Evolutionary conservation across 2,888 invertebrate genomes (phyloP), one percentile per base, ranked within the genome.

Genomic region (Schizotus pectinicornis): DNA sequence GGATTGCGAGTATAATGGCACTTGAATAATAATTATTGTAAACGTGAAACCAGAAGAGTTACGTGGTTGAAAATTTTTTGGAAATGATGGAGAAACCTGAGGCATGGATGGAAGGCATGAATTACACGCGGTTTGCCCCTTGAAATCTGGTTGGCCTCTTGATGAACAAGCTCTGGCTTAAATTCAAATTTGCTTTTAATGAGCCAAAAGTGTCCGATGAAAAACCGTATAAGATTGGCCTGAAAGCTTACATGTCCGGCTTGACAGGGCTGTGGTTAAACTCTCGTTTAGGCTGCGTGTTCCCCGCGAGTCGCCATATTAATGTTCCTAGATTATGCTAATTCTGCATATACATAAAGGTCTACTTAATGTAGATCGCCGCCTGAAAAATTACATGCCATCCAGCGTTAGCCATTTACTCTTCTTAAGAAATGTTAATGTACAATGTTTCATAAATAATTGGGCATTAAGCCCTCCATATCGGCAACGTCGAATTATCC

Each of bases 261-360:
- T 55, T 52, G 51, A 54, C 49, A 67, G 67, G 67, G 64, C 69
- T 67, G 70, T 73, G 69, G 74, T 74, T 75, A 74, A 72, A 73
- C 64, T 72, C 74, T 72, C 69, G 65, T 72, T 71, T 72, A 57
- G 64, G 45, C 63, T 67, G 67, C 67, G 65, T 67, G 67, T 60
- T 62, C 68, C 68, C 69, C 69, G 67, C 69, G 65, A 69, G 67
- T 65, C 67, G 67, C 67, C 69, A 71, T 76, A 77, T 75, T 77
- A 77, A 75, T 76, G 74, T 69, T 67, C 62, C 68, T 71, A 75
- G 76, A 78, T 77, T 78, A 79, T 79, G 78, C 73, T 78, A 79
- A 79, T 79, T 73, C 73, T 59, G 69, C 71, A 72, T 75, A 75
- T 78, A 77, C 77, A 77, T 78, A 78, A 77, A 76, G 76, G 77